Conservation (phyloP, 2,113 vertebrate genomes). For the Poicephalus gulielmi region DNA sequence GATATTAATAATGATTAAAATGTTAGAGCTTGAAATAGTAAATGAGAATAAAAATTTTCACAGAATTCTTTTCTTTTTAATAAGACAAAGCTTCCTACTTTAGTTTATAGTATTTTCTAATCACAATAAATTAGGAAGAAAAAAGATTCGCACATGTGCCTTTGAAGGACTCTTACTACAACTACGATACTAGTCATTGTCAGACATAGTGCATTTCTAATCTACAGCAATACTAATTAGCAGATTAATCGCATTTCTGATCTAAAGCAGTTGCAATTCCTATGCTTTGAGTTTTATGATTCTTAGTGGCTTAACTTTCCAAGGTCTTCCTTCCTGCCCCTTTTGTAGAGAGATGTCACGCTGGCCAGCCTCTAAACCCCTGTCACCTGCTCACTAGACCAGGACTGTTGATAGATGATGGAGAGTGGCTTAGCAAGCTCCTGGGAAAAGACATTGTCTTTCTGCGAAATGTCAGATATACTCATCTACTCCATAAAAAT, state of each 20-base stretch:
- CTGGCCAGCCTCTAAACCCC: not conserved
- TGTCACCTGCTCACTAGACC: not conserved
- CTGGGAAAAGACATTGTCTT: not conserved
- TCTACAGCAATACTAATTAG: not conserved
- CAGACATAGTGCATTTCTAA: not conserved
- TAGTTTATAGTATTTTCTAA: not conserved
- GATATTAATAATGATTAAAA: not conserved
- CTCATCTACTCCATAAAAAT: not conserved
- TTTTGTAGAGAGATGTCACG: not conserved
- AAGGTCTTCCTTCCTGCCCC: not conserved
- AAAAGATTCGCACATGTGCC: not conserved
- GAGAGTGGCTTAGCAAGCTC: not conserved
- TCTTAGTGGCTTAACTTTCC: not conserved
- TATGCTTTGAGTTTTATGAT: not conserved
- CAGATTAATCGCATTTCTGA: not conserved
- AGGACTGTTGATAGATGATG: not conserved
- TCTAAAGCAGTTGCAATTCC: not conserved
- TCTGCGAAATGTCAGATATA: not conserved
- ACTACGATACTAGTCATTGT: not conserved
- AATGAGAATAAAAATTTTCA: not conserved
- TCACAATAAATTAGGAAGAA: not conserved
- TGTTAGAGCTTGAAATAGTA: not conserved
- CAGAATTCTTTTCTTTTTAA: not conserved
- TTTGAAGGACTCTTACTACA: not conserved
- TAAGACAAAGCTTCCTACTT: not conserved